Evolutionary conservation across 2,113 vertebrate genomes (phyloP).

Genomic region (Anas platyrhynchos): DNA sequence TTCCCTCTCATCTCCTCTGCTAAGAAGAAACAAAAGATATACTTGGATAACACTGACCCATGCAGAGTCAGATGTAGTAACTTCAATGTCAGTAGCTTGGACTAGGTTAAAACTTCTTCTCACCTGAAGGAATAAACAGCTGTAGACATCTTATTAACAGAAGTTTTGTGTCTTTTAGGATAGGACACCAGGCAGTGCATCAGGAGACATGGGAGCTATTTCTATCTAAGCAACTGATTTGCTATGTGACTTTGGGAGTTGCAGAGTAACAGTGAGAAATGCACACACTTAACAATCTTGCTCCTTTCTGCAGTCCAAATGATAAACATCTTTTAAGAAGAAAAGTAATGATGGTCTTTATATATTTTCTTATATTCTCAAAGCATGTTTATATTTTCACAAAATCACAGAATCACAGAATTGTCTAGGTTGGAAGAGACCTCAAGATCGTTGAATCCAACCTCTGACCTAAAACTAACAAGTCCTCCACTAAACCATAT

Average conservation of each 20-base stretch:
- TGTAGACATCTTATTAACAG: neutral
- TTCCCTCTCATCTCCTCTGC: neutral
- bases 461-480: too few species aligned
- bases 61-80: neutral
- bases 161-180: neutral
- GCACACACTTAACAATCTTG: neutral
- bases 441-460: too few species aligned
- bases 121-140: neutral
- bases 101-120: neutral
- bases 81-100: neutral
- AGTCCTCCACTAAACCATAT: too few species aligned
- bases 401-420: too few species aligned
- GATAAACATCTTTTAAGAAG: neutral
- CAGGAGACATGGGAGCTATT: neutral
- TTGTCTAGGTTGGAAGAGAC: too few species aligned
- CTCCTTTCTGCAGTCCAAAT: neutral
- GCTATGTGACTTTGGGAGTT: conserved; percentile 14
- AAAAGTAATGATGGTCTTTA: neutral
- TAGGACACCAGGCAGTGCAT: neutral
- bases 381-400: neutral
- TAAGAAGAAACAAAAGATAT: neutral
- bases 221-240: neutral
- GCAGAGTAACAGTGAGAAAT: conserved; percentile 18
- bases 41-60: neutral
- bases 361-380: neutral